Base-by-base conservation (phyloP, 2,888 invertebrate species). In the Notodonta ziczac region DNA sequence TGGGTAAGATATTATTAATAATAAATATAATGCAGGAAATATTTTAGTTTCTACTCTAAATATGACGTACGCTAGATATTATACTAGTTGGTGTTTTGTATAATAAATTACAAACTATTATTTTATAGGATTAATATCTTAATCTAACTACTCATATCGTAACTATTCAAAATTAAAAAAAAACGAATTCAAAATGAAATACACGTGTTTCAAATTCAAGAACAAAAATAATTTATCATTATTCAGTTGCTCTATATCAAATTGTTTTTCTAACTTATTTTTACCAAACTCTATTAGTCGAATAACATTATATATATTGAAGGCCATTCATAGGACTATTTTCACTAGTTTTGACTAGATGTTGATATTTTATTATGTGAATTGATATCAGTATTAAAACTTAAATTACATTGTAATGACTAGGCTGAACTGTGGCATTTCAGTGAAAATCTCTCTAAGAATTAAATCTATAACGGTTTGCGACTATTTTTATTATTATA, bases 31-130 rank as follows among this genome's bases (percentile, higher is more conserved):
- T 81, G 72, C 73, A 72, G 79, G 79, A 79, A 76, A 74, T 77
- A 71, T 75, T 74, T 66, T 72, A 67, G 70, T 76, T 72, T 71
- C 72, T 81, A 82, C 67, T 69, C 69, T 80, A 78, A 60, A 68
- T 75, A 71, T 71, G 76, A 73, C 66, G 62, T 85, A 82, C 65
- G 56, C 82, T 87, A 86, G 69, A 66, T 67, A 76, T 68, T 78
- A 82, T 74, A 69, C 87, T 90, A 90, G 81, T 91, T 91, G 91
- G 91, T 91, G 91, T 91, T 90, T 88, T 85, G 83, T 82, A 82
- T 84, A 80, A 80, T 74, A 79, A 32, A 80, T 82, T 73, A 81
- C 77, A 83, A 88, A 84, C 76, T 72, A 79, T 84, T 84, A 82
- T 60, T 65, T 73, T 76, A 82, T 83, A 86, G 84, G 83, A 85